These are phyloP conservation scores for Cylindroiulus punctatus DNA, from an alignment of 2,888 invertebrate species.

Conservation along the genomic window DNA sequence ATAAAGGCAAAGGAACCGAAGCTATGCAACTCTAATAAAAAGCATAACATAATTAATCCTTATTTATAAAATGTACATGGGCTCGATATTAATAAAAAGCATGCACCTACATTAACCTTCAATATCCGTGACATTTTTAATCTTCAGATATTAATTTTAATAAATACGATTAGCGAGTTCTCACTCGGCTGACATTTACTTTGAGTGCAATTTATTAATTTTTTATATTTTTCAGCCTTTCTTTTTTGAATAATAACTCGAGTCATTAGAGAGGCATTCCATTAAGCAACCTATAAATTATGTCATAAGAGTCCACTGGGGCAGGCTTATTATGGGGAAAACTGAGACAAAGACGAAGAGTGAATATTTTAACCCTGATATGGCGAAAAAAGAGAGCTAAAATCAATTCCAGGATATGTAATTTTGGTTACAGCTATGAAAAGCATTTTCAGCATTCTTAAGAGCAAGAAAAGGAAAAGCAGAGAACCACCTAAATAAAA, in stretches of 20 bases:
- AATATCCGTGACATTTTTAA: constrained; percentile 43
- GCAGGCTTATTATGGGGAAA: constrained; percentile 7
- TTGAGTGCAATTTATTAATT: constrained; percentile 44
- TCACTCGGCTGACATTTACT: constrained; percentile 46
- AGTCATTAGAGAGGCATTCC: constrained; percentile 43
- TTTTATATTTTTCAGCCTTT: not conserved
- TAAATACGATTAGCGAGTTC: constrained; percentile 34
- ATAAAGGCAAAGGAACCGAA: not conserved
- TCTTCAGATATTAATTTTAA: constrained; percentile 34
- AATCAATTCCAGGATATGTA: not conserved
- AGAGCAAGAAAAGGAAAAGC: not conserved
- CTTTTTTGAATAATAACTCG: constrained; percentile 40
- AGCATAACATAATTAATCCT: constrained; percentile 35
- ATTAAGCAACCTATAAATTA: constrained; percentile 41
- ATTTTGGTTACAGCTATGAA: not conserved
- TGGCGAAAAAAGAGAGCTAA: not conserved
- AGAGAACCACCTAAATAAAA: not conserved
- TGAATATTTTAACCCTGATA: not conserved
- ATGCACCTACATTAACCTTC: constrained; percentile 36
- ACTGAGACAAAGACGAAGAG: constrained; percentile 40
- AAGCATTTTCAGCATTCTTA: not conserved
- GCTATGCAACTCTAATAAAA: not conserved
- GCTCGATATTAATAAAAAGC: constrained; percentile 38
- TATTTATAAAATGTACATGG: constrained; percentile 16
- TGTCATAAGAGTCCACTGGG: constrained; percentile 22